Base-by-base conservation (phyloP, 2,888 invertebrate genomes). In the Chrysina gloriosa region DNA sequence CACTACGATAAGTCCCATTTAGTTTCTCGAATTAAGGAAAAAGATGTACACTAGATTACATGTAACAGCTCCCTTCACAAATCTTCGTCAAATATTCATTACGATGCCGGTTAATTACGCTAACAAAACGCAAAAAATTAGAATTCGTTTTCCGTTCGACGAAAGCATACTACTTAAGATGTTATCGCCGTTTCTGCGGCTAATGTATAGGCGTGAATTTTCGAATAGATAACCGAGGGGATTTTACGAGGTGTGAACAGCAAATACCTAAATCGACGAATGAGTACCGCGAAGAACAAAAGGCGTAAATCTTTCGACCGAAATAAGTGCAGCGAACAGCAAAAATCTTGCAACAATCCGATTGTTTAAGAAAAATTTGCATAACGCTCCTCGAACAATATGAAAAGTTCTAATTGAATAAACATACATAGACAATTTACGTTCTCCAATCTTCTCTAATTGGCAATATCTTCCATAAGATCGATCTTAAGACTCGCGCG, bases 161-260 rank as follows among this genome's bases (percentile, higher is more conserved):
- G 16, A 45, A 34, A 50, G 9, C 31, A 31, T 39, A 52, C 19
- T 64, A 64, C 50, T 64, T 52, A 36, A 36, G 64, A 64, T 64
- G 23, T 64, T 64, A 64, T 64, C 64, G 23, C 6, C 16, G n/a
- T 42, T 11, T 39, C 16, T 64, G 25, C 23, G 25, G 42, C 58
- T 52, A 64, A 64, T 64, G 64, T 27, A 50, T 36, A 64, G 64
- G 64, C 52, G 64, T 64, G 64, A 64, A 64, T 52, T 64, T 64
- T 64, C 52, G 64, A 50, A 39, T 52, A 64, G 64, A 64, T 64
- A 61, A 63, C 45, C 4, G 21, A 2, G n/a, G 31, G n/a, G n/a
- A 34, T 34, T 54, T 63, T 63, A 64, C 39, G 52, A 64, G 50
- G 64, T 64, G 52, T 27, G 64, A 64, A 64, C 16, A 16, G n/a